Conservation (phyloP, 2,888 invertebrate genomes). For the Drosophila aldrichi region DNA sequence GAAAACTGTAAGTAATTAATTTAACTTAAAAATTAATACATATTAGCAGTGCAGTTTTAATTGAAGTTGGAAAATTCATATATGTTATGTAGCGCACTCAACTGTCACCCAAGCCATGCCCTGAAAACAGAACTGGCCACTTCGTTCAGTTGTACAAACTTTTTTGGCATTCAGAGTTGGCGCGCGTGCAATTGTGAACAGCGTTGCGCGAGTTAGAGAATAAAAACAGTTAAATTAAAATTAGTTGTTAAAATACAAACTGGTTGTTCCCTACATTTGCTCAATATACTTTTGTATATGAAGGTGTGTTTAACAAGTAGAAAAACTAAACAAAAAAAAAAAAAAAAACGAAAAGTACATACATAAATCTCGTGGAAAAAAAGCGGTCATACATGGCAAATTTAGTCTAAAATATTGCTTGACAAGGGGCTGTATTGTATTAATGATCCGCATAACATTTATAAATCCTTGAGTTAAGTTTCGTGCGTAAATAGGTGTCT, state of each 20-base stretch:
- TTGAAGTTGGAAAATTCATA: not conserved
- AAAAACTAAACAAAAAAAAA: not conserved
- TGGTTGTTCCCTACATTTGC: constrained; percentile 21
- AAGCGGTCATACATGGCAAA: constrained; percentile 23
- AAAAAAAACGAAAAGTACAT: constrained; percentile 30
- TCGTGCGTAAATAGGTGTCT: constrained; percentile 7
- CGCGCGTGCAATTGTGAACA: constrained; percentile 71
- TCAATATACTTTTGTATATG: constrained; percentile 52
- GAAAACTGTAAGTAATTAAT: not conserved
- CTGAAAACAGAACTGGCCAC: constrained; percentile 50
- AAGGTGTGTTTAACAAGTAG: constrained; percentile 60
- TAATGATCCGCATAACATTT: constrained; percentile 7
- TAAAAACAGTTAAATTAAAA: constrained; percentile 60
- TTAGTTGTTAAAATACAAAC: constrained; percentile 34
- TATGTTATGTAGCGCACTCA: constrained; percentile 25
- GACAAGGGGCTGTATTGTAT: constrained; percentile 15
- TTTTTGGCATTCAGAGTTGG: constrained; percentile 73
- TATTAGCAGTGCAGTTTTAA: not conserved
- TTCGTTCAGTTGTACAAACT: constrained; percentile 47
- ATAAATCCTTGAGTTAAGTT: constrained; percentile 13
- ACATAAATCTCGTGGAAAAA: constrained; percentile 36
- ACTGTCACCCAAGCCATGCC: constrained; percentile 18
- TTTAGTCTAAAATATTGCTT: constrained; percentile 4
- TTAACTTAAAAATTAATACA: not conserved
- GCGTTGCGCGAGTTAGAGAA: constrained; percentile 52